phyloP scores from a whole-genome alignment of 2,888 invertebrate species.

The Diachrysia chrysitis region DNA sequence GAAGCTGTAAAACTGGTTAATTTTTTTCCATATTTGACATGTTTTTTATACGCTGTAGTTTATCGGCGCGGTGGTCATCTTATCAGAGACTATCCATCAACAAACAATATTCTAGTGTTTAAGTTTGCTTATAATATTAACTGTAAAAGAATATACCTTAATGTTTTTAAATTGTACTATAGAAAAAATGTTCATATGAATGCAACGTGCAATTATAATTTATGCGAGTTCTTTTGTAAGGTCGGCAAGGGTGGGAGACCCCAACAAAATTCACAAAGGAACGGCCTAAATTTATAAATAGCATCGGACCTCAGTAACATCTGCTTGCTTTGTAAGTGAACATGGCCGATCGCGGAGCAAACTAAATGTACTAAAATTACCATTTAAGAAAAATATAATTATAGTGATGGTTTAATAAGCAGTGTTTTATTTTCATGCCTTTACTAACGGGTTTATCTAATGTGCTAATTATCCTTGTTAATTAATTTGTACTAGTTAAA shows the following conservation, averaged over 20 bases:
- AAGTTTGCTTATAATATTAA: too few relatives aligned
- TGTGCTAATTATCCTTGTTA: too few relatives aligned
- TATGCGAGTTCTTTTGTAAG: background rate
- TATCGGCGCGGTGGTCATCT: too few relatives aligned
- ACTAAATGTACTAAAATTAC: background rate
- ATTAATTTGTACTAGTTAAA: too few relatives aligned
- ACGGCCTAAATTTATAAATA: too few relatives aligned
- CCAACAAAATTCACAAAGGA: background rate
- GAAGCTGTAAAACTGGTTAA: background rate
- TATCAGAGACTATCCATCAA: too few relatives aligned
- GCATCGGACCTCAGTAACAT: background rate
- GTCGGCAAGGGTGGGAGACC: background rate
- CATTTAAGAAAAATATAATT: background rate
- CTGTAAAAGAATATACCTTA: too few relatives aligned
- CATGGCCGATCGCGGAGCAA: background rate
- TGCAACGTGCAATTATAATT: background rate
- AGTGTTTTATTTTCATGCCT: background rate
- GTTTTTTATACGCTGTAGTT: too few relatives aligned
- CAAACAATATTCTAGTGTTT: too few relatives aligned
- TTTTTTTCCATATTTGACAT: too few relatives aligned
- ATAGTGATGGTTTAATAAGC: background rate
- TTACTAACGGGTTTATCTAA: background rate
- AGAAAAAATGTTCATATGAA: background rate
- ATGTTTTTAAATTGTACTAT: too few relatives aligned
- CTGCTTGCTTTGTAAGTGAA: background rate